These are phyloP conservation scores for Grallaria varia DNA, from an alignment of 2,113 vertebrate species.

Conservation along the genomic window DNA sequence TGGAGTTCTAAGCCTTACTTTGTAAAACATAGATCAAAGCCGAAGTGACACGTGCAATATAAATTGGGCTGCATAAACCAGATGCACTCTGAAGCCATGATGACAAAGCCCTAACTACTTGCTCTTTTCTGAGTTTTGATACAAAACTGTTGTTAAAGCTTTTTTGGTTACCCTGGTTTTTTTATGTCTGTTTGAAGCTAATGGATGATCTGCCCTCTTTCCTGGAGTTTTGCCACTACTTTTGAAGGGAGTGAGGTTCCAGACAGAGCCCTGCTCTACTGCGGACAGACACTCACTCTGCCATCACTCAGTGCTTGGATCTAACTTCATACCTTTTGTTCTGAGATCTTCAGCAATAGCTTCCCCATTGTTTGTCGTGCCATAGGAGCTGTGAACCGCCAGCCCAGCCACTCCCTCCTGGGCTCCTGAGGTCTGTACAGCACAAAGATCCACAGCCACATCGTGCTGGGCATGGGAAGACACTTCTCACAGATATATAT, in stretches of 20 bases:
- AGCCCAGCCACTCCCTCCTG: neutral
- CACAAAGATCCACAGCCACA: neutral
- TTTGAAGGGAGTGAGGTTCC: slow-evolving; percentile 19
- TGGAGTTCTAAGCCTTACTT: slow-evolving; percentile 5
- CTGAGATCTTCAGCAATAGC: slow-evolving; percentile 51
- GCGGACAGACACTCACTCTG: slow-evolving; percentile 42
- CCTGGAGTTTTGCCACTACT: neutral
- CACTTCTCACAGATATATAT: neutral
- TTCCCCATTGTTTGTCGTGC: slow-evolving; percentile 47
- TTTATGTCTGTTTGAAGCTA: neutral
- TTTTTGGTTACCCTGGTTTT: neutral
- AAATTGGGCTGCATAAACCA: neutral
- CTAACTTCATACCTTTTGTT: slow-evolving; percentile 54
- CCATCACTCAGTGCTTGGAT: slow-evolving; percentile 50
- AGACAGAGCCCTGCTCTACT: neutral
- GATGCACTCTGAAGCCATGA: neutral
- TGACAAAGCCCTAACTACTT: neutral
- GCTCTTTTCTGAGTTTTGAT: neutral
- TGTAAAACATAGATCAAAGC: neutral
- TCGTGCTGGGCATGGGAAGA: neutral
- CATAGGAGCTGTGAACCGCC: neutral
- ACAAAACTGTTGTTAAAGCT: neutral
- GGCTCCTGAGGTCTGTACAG: neutral
- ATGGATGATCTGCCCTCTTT: neutral
- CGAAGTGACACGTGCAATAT: neutral